Evolutionary conservation across 2,113 vertebrate genomes (phyloP), one percentile per base, ranked within the genome.

Genomic region (Peucedramus taeniatus): DNA sequence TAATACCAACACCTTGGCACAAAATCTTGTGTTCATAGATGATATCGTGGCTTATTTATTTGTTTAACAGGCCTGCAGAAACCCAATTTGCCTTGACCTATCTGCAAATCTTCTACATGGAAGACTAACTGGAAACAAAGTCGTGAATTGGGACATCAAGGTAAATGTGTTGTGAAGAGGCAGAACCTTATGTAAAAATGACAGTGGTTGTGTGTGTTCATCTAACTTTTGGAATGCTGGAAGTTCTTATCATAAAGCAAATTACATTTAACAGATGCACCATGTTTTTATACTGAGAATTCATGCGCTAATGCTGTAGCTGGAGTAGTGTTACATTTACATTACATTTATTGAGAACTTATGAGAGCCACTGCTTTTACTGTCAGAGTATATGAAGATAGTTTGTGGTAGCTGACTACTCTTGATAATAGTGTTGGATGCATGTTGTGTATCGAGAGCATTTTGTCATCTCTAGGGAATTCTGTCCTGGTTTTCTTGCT

Each of bases 121-220:
- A 94, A 98, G 99, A 70, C 97, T 99, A 94, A 99, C 99, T n/a
- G 99, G 99, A 92, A 99, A 99, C 96, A 99, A 99, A 98, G 98
- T 99, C 9, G 98, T 99, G 64, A 99, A 99, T 97, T 99, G 99
- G 99, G 99, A 99, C 68, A 98, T 99, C 80, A 99, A 99, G 99
- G 99, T 99, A 97, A 92, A 61, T 69, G 63, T 19, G 45, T 94
- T 40, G 54, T 35, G 16, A 78, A 63, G 30, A 57, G 51, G 23
- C 49, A 42, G 37, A 87, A 45, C 21, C 7, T 75, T 37, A 8
- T 83, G 10, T 51, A 60, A 87, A 68, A 59, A 27, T 33, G 42
- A 23, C 17, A 44, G 31, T 59, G 13, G 3, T 19, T 79, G 6
- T 45, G 5, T 53, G 27, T 2, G 1, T 37, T 74, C 40, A 51